Evolutionary conservation across 2,113 vertebrate genomes (phyloP), one percentile per base, ranked within the genome.

Genomic region (Ciconia maguari): DNA sequence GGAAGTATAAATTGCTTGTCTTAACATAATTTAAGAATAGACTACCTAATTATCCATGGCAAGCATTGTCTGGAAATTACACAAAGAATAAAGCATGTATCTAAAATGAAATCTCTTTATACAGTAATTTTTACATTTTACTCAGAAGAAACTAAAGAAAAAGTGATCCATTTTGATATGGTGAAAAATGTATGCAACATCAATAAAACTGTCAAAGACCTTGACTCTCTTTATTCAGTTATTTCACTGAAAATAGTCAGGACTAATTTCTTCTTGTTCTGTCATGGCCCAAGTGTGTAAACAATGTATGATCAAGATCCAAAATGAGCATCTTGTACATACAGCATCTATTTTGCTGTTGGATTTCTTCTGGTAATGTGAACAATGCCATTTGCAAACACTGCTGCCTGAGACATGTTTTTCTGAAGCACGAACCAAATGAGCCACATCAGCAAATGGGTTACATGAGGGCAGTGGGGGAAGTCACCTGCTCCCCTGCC

Each of bases 51-150:
- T 92, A 66, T 70, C 13, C 32, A 38, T 42, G 13, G 7, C 9
- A 88, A 70, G 16, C 8, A 48, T 49, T 81, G 26, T 54, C 60
- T 90, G 51, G 18, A 94, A 83, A 83, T 62, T 58, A 9, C 4
- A 75, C 2, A 41, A 77, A 69, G 27, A 70, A n/a, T 62, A 48
- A 77, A 83, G 2, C 0, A 0, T 15, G 0, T 17, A 20, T 51
- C 17, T 86, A 49, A 57, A 90, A 51, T 76, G 2, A 72, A 74
- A 62, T 38, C 3, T 46, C 13, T 85, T 38, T 32, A 24, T 46
- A 61, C 1, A 38, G 3, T 9, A 60, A 2, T 66, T 80, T 91
- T 80, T 94, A 9, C 1, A 66, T 76, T 94, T 91, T 85, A 9
- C 15, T 78, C 10, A 24, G 61, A 42, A 57, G 10, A 69, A 90